Percentiles rank a stretch among this genome's conserved stretches.
These are phyloP conservation scores for Syrmaticus mikado DNA, from an alignment of 2,113 vertebrate genomes.

Conservation along the genomic window DNA sequence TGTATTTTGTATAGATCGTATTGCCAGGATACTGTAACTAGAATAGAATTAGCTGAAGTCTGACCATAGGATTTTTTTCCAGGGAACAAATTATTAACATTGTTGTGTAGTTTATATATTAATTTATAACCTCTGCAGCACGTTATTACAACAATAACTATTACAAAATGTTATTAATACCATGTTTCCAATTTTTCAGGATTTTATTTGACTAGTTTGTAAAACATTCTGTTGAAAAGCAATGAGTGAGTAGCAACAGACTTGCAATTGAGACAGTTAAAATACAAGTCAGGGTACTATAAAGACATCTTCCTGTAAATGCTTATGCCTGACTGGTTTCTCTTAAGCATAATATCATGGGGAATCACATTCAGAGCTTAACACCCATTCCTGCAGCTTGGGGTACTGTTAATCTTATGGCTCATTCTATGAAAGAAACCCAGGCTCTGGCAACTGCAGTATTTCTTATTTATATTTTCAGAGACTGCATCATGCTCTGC, in stretches of 20 bases:
- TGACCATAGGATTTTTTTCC: not conserved
- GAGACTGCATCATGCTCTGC: slow-evolving; percentile 97
- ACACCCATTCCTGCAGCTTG: not conserved
- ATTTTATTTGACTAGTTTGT: not conserved
- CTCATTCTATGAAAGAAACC: not conserved
- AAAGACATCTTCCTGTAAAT: not conserved
- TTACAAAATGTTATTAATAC: not conserved
- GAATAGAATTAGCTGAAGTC: not conserved
- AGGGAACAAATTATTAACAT: not conserved
- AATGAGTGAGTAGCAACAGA: not conserved
- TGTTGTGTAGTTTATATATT: not conserved
- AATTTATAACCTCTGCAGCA: not conserved
- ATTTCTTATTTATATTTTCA: slow-evolving; percentile 71
- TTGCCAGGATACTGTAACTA: not conserved
- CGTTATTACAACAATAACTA: not conserved
- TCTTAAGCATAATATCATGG: not conserved
- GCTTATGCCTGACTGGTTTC: not conserved
- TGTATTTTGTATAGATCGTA: not conserved
- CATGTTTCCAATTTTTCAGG: not conserved
- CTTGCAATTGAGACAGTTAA: not conserved
- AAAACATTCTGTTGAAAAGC: not conserved
- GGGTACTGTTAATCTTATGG: not conserved
- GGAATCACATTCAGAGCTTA: not conserved
- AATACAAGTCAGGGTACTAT: not conserved
- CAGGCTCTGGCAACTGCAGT: slow-evolving; percentile 17